Evolutionary conservation across 2,113 vertebrate species (phyloP), one percentile per base, ranked within the genome.

Genomic region (Rhombomys opimus): DNA sequence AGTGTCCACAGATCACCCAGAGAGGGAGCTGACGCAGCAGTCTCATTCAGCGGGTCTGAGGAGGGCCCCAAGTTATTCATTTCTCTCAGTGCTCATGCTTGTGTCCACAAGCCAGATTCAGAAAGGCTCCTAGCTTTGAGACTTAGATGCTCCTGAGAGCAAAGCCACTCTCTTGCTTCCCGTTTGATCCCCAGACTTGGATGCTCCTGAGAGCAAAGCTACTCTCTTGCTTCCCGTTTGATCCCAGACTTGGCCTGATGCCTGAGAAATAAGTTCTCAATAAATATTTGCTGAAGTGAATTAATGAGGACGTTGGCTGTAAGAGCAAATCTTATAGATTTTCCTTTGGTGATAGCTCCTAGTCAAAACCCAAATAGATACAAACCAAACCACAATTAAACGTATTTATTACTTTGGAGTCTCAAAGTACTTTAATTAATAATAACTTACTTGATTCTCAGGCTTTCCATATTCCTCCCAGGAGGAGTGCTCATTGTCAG

Each of bases 311-410:
- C 35, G 15, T 32, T 89, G 72, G 23, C 35, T 78, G 52, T 54
- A 96, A 87, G 67, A 81, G 90, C n/a, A 89, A 20, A 94, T 92
- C 92, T 88, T 95, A 59, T 50, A 90, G 90, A 73, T 90, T 92
- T 95, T 90, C 73, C 92, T 20, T 81, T 93, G 85, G 61, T 78
- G n/a, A 81, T 77, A 82, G 27, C 50, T 61, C 81, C 41, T 25
- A 91, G 80, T 72, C 35, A 38, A 81, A 96, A 68, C 78, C 50
- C 57, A 81, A 75, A 82, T 20, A n/a, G 81, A 95, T 68, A 72
- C 93, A 96, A 81, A 87, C 27, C 38, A 92, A 91, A 77, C 65
- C 52, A 61, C 61, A 86, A 91, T 86, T 87, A 94, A 89, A 78
- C n/a, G 54, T 87, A n/a, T 88, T 72, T 73, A 92, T 67, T 80